Evolutionary conservation across 53 echinoderm and acorn worm species (phyloP), one percentile per base, ranked within the genome.

Genomic region (Temnopleurus reevesii): DNA sequence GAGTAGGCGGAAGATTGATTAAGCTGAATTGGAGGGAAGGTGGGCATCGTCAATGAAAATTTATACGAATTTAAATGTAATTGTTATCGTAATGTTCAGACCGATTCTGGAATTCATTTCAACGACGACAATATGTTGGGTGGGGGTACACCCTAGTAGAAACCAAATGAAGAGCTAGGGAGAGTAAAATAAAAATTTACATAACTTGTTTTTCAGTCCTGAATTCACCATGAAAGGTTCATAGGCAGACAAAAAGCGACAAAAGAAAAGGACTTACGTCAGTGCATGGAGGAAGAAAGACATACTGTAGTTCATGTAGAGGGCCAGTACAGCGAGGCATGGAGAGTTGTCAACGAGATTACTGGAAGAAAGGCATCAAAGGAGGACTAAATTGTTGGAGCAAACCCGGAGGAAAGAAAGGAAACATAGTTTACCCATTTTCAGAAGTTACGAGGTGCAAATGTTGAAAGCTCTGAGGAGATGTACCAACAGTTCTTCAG

Each of bases 401-500:
- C 66, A 17, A 91, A 18, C 25, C 64, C 91, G 15, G 66, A 91
- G 65, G 91, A 84, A 65, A 91, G 84, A 53, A 84, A 84, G 12
- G 44, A 12, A 4, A 59, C 90, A 27, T 90, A 45, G 90, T 90
- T 46, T 60, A 90, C 90, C 24, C 91, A 91, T 51, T 90, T 91
- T 44, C 53, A 59, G 63, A 34, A 64, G 12, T 30, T 83, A 13
- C 64, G 59, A 5, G 90, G 90, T 7, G 26, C 18, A 13, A 45
- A 47, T 51, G 56, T 17, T 18, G 90, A 82, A 9, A 84, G 33
- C 18, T 47, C 65, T 19, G 12, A 19, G 12, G 90, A n/a, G 53
- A 90, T 18, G 82, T 90, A 23, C 60, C 59, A 12, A 24, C 25
- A 15, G 19, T 90, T 3, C 41, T 90, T 1, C 9, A n/a, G 5